Base-by-base conservation (phyloP, 2,888 invertebrate genomes). In the Trichacis sp. region DNA sequence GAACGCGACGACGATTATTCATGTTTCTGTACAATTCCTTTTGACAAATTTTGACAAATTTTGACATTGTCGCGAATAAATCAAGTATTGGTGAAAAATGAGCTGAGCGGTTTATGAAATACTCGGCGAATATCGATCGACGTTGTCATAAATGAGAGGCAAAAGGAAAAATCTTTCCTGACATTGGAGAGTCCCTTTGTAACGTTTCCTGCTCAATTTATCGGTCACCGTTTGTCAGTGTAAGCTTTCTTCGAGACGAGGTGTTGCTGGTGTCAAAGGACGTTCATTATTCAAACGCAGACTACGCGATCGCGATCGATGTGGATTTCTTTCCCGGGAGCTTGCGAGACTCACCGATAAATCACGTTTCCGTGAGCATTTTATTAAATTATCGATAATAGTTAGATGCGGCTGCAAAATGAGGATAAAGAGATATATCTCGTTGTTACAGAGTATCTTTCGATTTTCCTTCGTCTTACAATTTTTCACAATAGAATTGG, bases 201-300 rank as follows among this genome's bases (percentile, higher is more conserved):
- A 29, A 42, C 57, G 9, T 36, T 29, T 11, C 19, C 19, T 20
- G 15, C 17, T 50, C 45, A 50, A 57, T 50, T 50, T 57, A 50
- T 57, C 50, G 57, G 40, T 36, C 50, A 43, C 29, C 24, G 52
- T 52, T 52, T 40, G 52, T 58, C 40, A 58, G 19, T 19, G 19
- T 19, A 17, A 45, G 19, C 45, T 17, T 19, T 12, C 20, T 46
- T 17, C 46, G 24, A 24, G 24, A 46, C 46, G 24, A 46, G 8
- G 18, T 12, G 30, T 2, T 17, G 53, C 51, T 52, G 52, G 47
- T 48, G 14, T 48, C 48, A 40, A 48, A 53, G 42, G 30, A 19
- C 48, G 30, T 46, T 59, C 53, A 53, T 59, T 59, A 53, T 59
- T 53, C 42, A 59, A 33, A 38, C 24, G 17, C 36, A 36, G 11